Base-by-base conservation (phyloP, 2,797 vertebrate genomes). In the Lagocephalus sceleratus region DNA sequence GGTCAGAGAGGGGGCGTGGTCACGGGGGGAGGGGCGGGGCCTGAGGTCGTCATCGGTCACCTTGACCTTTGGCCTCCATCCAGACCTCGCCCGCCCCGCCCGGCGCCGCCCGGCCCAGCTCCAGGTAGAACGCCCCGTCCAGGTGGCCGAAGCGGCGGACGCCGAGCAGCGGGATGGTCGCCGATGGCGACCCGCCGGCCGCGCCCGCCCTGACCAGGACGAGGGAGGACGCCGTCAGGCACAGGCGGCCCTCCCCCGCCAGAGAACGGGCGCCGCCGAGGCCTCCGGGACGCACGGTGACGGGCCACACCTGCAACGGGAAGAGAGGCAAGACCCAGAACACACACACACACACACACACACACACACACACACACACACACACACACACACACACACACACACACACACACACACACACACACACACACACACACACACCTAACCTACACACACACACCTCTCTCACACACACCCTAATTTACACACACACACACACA, bases 51-150 rank as follows among this genome's bases (percentile, higher is more conserved):
- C 2, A 10, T 1, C 5, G 0, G 5, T 40, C 20, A 87, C 87
- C 79, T 77, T 72, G 70, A 12, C 85, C 76, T 12, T 51, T 60
- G 0, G 71, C 76, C n/a, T 81, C 82, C 85, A 89, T 80, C 87
- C 87, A 89, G 60, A 89, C 82, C 57, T 87, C 85, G 40, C 85
- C 85, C 0, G 87, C 82, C 1, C 87, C 85, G 1, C 64, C 59
- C 0, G 83, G 87, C 0, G 82, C 82, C 1, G 77, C 75, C 39
- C 85, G 67, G 57, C 87, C 87, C 0, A 89, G 78, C 76, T 89
- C 85, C 73, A 89, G 9, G 46, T 76, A 89, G 68, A 89, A 89
- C 4, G 55, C 66, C 12, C 73, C 78, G 0, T 85, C 76, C 47
- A 64, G 51, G 59, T 87, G 85, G 2, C 87, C 87, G 0, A 84